Base-by-base conservation (phyloP, 2,797 vertebrate species). In the Gobionotothen gibberifrons region DNA sequence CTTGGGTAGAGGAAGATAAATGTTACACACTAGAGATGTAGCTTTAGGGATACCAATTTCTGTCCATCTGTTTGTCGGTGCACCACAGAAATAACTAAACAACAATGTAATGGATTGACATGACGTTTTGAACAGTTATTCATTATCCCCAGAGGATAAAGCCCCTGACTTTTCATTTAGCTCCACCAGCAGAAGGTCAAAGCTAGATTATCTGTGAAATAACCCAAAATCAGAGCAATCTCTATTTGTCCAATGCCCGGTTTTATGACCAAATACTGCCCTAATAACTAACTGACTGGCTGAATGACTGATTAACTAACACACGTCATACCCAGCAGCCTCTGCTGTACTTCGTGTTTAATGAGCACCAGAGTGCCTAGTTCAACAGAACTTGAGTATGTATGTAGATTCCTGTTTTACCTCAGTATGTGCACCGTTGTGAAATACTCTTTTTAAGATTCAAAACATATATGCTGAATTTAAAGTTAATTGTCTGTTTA, bases 1-100 rank as follows among this genome's bases (percentile, higher is more conserved):
- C 59, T 74, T 55, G 48, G 52, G 36, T 62, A 26, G 56, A 71
- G 9, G 22, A 82, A 53, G 56, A 71, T 29, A 5, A 53, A 73
- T 54, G 47, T 73, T 53, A 42, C 9, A 19, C 42, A 63, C 6
- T 47, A 19, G 9, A 16, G n/a, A 8, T 36, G 44, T 13, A 46
- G n/a, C 51, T 65, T 39, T 10, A 7, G 29, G 68, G 54, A 52
- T 49, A n/a, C 26, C 5, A n/a, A 19, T 17, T 7, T 42, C 15
- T 48, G 19, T 52, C 22, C 48, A 9, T 10, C 2, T 48, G n/a
- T 42, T 36, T 44, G 46, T 57, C 5, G 3, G 56, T 39, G 9
- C n/a, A 21, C 21, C 6, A 56, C 10, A 47, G 0, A 58, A 58
- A 56, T 57, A 61, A 49, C 43, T 67, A 21, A 42, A 44, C 11